Percentiles rank a stretch among this genome's conserved stretches.
phyloP scores from a whole-genome alignment of 2,888 invertebrate species.

The Latheticus oryzae region DNA sequence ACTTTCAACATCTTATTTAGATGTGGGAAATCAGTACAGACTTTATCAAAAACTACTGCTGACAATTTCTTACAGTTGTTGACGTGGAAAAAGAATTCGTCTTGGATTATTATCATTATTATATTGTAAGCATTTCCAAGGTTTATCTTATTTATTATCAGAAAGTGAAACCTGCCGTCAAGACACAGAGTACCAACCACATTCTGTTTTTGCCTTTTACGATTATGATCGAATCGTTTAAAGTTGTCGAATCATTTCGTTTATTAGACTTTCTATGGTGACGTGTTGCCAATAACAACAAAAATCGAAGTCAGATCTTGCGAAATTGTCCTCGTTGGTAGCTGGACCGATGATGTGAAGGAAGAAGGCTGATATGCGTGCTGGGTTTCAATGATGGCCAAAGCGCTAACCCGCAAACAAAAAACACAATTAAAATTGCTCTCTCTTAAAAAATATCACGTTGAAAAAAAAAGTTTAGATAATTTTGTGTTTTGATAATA shows the following conservation, averaged over 20 bases:
- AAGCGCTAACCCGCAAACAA: too few species aligned
- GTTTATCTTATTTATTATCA: conserved; percentile 41
- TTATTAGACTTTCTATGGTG: conserved; percentile 39
- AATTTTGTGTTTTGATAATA: too few species aligned
- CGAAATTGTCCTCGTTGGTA: conserved; percentile 32
- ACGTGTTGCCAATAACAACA: conserved; percentile 34
- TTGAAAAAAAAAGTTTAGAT: too few species aligned
- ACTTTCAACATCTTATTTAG: conserved; percentile 21
- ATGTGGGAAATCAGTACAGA: conserved; percentile 1
- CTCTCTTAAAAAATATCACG: too few species aligned
- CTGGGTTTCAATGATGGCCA: too few species aligned
- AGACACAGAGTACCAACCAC: conserved; percentile 40
- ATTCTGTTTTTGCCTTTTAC: conserved; percentile 39
- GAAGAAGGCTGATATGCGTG: too few species aligned
- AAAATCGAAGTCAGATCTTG: conserved; percentile 35
- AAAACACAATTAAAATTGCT: too few species aligned
- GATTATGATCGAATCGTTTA: conserved; percentile 39
- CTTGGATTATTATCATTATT: conserved; percentile 28
- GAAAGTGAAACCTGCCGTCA: conserved; percentile 41
- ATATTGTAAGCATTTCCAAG: conserved; percentile 32
- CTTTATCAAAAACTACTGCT: too few species aligned
- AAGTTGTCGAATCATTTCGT: conserved; percentile 40
- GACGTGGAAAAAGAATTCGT: conserved; percentile 34
- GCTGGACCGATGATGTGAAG: conserved; percentile 22
- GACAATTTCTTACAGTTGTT: too few species aligned